phyloP scores from a whole-genome alignment of 1,140 invertebrate species.

The Drosophila kikkawai region DNA sequence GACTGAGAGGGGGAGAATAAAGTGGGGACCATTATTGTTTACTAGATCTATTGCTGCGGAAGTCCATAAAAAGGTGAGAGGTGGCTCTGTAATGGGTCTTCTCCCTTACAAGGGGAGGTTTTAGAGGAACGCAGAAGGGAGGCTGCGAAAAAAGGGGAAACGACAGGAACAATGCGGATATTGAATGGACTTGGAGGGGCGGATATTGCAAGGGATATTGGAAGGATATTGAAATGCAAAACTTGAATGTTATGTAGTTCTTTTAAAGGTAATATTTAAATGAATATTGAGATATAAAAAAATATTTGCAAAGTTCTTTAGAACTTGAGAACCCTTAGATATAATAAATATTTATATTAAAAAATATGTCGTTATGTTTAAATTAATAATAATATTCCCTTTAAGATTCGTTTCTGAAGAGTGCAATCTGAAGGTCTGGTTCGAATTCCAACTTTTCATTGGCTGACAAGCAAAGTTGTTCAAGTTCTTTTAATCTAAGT shows the following conservation, averaged over 20 bases:
- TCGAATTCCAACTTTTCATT: neutral
- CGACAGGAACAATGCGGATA: constrained; percentile 17
- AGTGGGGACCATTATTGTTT: constrained; percentile 54
- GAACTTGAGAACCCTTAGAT: neutral
- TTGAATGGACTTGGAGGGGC: neutral
- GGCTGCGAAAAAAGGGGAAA: constrained; percentile 4
- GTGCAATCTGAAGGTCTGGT: no score
- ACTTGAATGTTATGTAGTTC: no score
- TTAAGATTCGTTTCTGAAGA: no score
- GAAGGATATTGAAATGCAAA: constrained; percentile 17
- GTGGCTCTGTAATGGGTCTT: constrained; percentile 8
- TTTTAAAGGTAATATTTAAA: neutral
- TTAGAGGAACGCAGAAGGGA: neutral
- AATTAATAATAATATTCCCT: neutral
- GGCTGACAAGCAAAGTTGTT: neutral
- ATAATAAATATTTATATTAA: no score
- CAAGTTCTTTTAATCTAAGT: neutral
- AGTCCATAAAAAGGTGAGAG: constrained; percentile 68
- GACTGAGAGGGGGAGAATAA: neutral
- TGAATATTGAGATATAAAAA: neutral
- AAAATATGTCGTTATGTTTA: neutral
- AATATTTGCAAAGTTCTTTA: no score
- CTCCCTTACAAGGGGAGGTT: constrained; percentile 8
- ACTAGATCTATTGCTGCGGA: constrained; percentile 72
- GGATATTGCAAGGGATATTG: constrained; percentile 19